These are phyloP conservation scores for Rhyacichthys aspro DNA, from an alignment of 2,797 vertebrate genomes.

Conservation along the genomic window DNA sequence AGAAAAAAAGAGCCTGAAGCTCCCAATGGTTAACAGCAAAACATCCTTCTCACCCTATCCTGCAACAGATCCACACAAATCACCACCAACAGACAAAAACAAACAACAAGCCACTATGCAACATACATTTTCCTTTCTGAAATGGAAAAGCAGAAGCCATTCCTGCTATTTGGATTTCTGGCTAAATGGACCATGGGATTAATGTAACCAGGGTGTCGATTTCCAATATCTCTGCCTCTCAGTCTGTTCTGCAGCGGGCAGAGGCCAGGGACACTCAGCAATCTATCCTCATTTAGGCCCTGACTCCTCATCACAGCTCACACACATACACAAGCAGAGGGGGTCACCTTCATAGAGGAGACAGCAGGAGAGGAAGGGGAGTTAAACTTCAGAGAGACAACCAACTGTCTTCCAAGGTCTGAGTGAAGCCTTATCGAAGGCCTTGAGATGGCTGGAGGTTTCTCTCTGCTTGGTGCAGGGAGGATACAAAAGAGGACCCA, in stretches of 20 bases:
- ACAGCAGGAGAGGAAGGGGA: conserved; percentile 28
- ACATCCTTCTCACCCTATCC: conserved; percentile 40
- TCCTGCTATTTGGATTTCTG: conserved; percentile 51
- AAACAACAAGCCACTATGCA: conserved; percentile 36
- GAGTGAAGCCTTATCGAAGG: conserved; percentile 55
- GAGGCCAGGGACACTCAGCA: conserved; percentile 72
- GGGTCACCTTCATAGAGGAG: conserved; percentile 73
- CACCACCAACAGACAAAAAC: conserved; percentile 12
- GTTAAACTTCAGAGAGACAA: conserved; percentile 64
- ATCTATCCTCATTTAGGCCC: conserved; percentile 79
- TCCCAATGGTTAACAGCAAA: conserved; percentile 29
- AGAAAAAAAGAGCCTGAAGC: not conserved
- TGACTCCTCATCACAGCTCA: conserved; percentile 69
- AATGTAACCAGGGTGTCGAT: conserved; percentile 78
- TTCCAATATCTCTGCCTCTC: conserved; percentile 76
- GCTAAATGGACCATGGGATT: conserved; percentile 81
- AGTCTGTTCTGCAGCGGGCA: conserved; percentile 60
- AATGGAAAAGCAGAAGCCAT: conserved; percentile 65
- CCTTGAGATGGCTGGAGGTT: conserved; percentile 55
- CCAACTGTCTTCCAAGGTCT: conserved; percentile 64
- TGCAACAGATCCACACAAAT: conserved; percentile 17
- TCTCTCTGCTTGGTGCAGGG: conserved; percentile 53
- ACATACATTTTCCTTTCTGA: conserved; percentile 58
- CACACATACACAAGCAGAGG: conserved; percentile 26
- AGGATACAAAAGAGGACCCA: conserved; percentile 39